Evolutionary conservation across 1,140 invertebrate species (phyloP), one percentile per base, ranked within the genome.

Genomic region (Luehdorfia chinensis): DNA sequence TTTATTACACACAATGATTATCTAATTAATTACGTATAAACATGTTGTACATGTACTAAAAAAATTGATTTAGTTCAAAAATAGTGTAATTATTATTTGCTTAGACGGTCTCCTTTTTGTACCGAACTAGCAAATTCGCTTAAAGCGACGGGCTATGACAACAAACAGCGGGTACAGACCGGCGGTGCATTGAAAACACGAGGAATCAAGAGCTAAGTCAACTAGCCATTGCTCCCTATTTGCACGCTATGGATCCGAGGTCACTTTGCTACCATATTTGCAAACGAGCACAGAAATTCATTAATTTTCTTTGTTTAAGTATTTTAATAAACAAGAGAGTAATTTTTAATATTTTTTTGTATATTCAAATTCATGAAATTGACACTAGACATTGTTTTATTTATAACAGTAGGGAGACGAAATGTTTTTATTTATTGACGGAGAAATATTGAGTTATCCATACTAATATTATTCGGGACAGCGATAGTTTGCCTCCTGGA

Each of bases 121-220:
- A 19, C 18, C 18, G 34, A 9, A 37, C 7, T 15, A 30, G 2
- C 1, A 14, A 12, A 9, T n/a, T 21, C 7, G 2, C 2, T 21
- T 21, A 2, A 39, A 45, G 21, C 39, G 12, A 8, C 7, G 12
- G 11, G 34, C 13, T 39, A 44, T 16, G 44, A 48, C 45, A 49
- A 57, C 69, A 65, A 57, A 59, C 56, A 55, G 47, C 39, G 51
- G 14, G 54, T 44, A 18, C 46, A 64, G 62, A 53, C 65, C 47
- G 44, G 30, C 41, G 32, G 28, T 47, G 63, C 71, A 70, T 63
- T 75, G 63, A 65, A 72, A 72, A 84, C 77, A 84, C 50, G 78
- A 55, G 27, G 57, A 66, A 69, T 84, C 53, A 77, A 84, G 80
- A 78, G 80, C 73, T 73, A 55, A 80, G 78, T 85, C 81, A 85